Conservation (phyloP, 2,797 vertebrate genomes). For the Pyrocephalus nanus region DNA sequence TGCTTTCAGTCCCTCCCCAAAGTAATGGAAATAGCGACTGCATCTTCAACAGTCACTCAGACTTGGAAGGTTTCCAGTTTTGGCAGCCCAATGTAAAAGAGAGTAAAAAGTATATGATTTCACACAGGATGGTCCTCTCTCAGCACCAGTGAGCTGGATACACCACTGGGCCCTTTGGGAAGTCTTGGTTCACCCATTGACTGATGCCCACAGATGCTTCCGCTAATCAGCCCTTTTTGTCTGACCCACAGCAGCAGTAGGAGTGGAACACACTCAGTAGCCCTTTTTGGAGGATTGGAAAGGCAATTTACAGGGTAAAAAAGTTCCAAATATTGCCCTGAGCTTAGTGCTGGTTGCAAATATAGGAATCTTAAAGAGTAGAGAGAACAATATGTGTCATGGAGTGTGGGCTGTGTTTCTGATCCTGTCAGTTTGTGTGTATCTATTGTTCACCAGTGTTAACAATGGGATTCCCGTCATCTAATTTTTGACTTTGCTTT, state of each 20-base stretch:
- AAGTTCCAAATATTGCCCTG: neutral
- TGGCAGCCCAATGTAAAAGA: neutral
- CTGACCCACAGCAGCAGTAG: neutral
- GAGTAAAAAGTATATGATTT: neutral
- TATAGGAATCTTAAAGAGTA: neutral
- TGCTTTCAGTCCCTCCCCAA: neutral
- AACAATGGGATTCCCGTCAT: conserved; percentile 2
- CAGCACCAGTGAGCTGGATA: neutral
- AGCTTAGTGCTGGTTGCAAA: neutral
- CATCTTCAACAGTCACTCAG: neutral
- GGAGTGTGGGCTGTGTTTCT: neutral
- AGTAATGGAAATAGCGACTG: conserved; percentile 14
- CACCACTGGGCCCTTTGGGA: neutral
- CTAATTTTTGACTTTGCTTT: conserved; percentile 3
- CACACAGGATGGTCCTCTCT: neutral
- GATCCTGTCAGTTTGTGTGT: neutral
- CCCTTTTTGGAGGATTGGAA: neutral
- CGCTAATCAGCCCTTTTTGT: neutral
- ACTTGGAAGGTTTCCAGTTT: conserved; percentile 12
- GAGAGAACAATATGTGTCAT: neutral
- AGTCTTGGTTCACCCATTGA: neutral
- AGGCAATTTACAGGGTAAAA: neutral
- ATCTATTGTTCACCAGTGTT: neutral
- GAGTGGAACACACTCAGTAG: neutral
- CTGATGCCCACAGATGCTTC: neutral